These are phyloP conservation scores for Hemitrygon akajei DNA, from an alignment of 2,797 vertebrate species.

Conservation along the genomic window DNA sequence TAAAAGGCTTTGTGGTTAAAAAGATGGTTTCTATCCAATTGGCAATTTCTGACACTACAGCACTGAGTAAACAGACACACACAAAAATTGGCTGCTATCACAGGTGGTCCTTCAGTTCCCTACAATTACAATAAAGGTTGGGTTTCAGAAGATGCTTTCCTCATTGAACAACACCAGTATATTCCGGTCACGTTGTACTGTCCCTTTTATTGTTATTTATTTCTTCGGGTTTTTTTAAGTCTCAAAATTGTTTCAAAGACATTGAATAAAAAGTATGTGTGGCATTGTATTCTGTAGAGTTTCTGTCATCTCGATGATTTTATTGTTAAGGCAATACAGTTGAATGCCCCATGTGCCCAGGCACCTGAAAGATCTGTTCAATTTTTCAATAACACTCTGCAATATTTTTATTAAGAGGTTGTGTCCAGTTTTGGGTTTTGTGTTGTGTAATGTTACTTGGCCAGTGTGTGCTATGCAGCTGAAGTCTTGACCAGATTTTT, in stretches of 20 bases:
- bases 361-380: neutral
- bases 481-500: neutral
- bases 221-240: conserved; percentile 4
- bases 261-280: neutral
- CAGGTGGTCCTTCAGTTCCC: conserved; percentile 23
- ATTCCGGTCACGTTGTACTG: conserved; percentile 2
- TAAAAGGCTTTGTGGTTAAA: neutral
- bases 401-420: neutral
- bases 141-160: conserved; percentile 9
- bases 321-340: neutral
- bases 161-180: neutral
- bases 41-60: conserved; percentile 8
- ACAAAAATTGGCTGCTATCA: conserved; percentile 23
- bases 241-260: conserved; percentile 11
- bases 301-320: conserved; percentile 5
- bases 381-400: neutral
- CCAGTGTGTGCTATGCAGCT: neutral
- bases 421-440: neutral
- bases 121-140: conserved; percentile 29
- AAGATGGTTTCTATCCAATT: conserved; percentile 10
- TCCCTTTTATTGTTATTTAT: conserved; percentile 3
- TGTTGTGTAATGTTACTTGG: neutral
- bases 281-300: neutral
- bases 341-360: neutral
- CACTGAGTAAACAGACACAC: conserved; percentile 17